These are phyloP conservation scores for Gavialis gangeticus DNA, from an alignment of 2,113 vertebrate species.

Conservation along the genomic window DNA sequence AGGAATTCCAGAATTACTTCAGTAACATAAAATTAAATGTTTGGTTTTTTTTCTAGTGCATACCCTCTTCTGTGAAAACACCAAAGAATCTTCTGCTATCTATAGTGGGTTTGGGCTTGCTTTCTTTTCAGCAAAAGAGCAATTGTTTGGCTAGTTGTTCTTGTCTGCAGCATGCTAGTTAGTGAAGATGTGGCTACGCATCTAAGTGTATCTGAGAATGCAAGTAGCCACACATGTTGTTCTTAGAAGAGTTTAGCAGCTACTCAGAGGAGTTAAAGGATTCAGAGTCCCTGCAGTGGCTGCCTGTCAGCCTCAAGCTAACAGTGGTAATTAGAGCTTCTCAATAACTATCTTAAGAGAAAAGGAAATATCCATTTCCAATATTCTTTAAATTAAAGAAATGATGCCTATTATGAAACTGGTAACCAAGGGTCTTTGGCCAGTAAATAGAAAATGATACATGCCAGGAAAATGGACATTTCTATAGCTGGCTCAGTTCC, in stretches of 20 bases:
- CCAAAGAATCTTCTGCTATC: slow-evolving; percentile 34
- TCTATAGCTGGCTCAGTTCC: not conserved
- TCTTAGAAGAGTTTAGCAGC: not conserved
- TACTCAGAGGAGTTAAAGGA: not conserved
- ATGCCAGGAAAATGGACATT: slow-evolving; percentile 36
- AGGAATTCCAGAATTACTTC: slow-evolving; percentile 4
- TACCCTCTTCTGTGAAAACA: slow-evolving; percentile 26
- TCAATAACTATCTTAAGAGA: not conserved
- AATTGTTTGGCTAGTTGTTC: not conserved
- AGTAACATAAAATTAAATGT: slow-evolving; percentile 7
- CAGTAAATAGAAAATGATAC: not conserved
- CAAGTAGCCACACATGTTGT: not conserved
- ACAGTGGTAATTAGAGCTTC: not conserved
- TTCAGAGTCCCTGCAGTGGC: not conserved
- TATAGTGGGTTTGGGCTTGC: not conserved
- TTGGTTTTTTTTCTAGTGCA: slow-evolving; percentile 10
- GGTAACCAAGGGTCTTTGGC: slow-evolving; percentile 29
- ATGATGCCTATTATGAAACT: not conserved
- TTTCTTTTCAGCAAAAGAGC: slow-evolving; percentile 4
- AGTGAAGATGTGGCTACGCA: not conserved
- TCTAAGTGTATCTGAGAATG: rapidly evolving
- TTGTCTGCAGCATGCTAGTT: not conserved
- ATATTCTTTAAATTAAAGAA: slow-evolving; percentile 27
- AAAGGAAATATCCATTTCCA: not conserved
- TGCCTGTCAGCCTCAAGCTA: not conserved